phyloP scores from a whole-genome alignment of 2,888 invertebrate genomes.

The Lissonota sp. region DNA sequence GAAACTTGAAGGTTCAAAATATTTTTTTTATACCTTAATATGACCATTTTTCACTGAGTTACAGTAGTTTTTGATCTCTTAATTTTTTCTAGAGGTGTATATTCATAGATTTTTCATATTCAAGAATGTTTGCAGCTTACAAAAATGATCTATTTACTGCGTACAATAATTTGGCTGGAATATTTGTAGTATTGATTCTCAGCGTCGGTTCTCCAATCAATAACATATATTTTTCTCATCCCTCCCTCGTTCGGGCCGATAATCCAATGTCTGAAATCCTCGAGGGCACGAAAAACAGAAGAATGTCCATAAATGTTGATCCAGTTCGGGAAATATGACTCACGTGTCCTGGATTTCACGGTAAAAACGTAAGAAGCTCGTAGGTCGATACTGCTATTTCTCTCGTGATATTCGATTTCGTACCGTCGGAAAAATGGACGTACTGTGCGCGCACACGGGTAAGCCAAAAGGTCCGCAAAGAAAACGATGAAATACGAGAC shows the following conservation, averaged over 20 bases:
- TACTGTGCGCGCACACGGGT: slow-evolving; percentile 2
- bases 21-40: too few relatives aligned
- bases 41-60: too few relatives aligned
- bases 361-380: slow-evolving; percentile 14
- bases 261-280: too few relatives aligned
- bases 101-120: too few relatives aligned
- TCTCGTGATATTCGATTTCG: slow-evolving; percentile 44
- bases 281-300: not conserved
- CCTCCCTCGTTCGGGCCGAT: not conserved
- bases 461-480: slow-evolving; percentile 16
- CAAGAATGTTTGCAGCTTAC: too few relatives aligned
- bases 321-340: slow-evolving; percentile 11
- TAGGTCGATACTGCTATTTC: slow-evolving; percentile 12
- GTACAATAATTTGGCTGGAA: too few relatives aligned
- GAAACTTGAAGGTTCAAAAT: too few relatives aligned
- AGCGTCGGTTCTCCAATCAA: not conserved
- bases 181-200: not conserved
- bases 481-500: slow-evolving; percentile 19
- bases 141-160: too few relatives aligned
- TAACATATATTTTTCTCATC: not conserved
- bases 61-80: too few relatives aligned
- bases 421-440: slow-evolving; percentile 62
- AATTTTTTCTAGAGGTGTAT: too few relatives aligned
- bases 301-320: slow-evolving; percentile 52
- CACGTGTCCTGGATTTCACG: slow-evolving; percentile 31